A percentile compares a stretch with the other conserved stretches of the same genome.
These are phyloP conservation scores for Microtus ochrogaster DNA, from an alignment of 2,113 vertebrate species.

Conservation along the genomic window DNA sequence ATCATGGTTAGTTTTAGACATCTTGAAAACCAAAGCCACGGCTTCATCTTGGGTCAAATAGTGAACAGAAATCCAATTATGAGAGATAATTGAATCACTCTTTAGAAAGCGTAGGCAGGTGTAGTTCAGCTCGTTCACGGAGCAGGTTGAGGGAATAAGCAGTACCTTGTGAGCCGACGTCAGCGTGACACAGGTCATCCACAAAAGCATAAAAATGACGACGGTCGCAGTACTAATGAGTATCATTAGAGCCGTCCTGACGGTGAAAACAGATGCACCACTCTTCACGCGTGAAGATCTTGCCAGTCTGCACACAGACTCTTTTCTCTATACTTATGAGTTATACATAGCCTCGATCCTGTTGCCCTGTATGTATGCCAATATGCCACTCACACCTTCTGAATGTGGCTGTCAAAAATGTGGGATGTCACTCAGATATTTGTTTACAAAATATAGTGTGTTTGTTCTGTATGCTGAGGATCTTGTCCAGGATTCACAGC, in stretches of 20 bases:
- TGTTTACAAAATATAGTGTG: not conserved
- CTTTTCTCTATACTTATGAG: not conserved
- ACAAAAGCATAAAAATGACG: not conserved
- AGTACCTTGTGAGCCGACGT: not conserved
- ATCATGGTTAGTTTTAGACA: conserved; percentile 8
- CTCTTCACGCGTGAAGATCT: not conserved
- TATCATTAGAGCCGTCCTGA: not conserved
- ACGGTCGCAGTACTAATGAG: not conserved
- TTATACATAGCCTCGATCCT: not conserved
- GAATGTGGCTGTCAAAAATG: not conserved
- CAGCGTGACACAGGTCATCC: not conserved
- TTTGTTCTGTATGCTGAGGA: not conserved
- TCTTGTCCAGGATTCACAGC: not conserved
- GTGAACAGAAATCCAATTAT: conserved; percentile 34
- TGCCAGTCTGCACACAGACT: not conserved
- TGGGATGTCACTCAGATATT: not conserved
- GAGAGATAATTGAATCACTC: not conserved
- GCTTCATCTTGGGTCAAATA: conserved; percentile 27
- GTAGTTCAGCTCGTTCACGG: not conserved
- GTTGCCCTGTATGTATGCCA: not conserved
- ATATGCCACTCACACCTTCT: not conserved
- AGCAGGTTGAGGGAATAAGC: not conserved
- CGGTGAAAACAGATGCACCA: not conserved
- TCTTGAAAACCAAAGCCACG: conserved; percentile 1
- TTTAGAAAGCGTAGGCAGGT: conserved; percentile 5